Conservation (phyloP, 2,113 vertebrate genomes). For the Triplophysa siluroides region DNA sequence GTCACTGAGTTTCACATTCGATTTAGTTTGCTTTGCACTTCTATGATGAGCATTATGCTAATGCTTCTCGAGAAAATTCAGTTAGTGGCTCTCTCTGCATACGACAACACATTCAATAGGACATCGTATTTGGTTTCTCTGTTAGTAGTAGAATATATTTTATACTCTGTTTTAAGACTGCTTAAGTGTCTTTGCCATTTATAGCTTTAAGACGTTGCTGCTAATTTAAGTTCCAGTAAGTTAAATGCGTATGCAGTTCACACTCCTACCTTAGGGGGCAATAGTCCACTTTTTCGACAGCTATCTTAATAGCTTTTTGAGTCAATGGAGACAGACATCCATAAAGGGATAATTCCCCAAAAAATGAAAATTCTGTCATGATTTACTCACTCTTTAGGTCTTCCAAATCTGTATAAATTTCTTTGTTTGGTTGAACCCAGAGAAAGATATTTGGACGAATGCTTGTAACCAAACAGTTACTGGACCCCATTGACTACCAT, state of each 20-base stretch:
- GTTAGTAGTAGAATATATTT: not conserved
- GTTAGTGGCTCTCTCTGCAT: conserved; percentile 3
- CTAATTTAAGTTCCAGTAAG: not conserved
- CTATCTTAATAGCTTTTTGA: not conserved
- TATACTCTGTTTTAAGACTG: not conserved
- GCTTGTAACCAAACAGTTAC: too few species aligned
- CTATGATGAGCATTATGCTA: conserved; percentile 36
- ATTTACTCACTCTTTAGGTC: too few species aligned
- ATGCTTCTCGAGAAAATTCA: conserved; percentile 20
- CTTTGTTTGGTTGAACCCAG: too few species aligned
- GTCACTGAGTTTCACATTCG: conserved; percentile 36
- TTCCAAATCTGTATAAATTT: too few species aligned
- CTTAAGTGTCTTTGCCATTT: not conserved
- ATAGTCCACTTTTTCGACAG: not conserved
- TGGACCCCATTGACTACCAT: too few species aligned
- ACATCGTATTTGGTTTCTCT: not conserved
- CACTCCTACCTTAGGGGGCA: conserved; percentile 34
- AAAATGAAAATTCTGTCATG: too few species aligned
- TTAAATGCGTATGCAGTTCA: conserved; percentile 3
- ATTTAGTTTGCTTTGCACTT: conserved; percentile 30
- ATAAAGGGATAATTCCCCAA: too few species aligned
- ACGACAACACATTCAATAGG: conserved; percentile 8
- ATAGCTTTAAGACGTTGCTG: too few species aligned
- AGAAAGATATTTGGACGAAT: too few species aligned
- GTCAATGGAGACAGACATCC: not conserved